phyloP scores from a whole-genome alignment of 2,888 invertebrate species.

The Cheilosia urbana region DNA sequence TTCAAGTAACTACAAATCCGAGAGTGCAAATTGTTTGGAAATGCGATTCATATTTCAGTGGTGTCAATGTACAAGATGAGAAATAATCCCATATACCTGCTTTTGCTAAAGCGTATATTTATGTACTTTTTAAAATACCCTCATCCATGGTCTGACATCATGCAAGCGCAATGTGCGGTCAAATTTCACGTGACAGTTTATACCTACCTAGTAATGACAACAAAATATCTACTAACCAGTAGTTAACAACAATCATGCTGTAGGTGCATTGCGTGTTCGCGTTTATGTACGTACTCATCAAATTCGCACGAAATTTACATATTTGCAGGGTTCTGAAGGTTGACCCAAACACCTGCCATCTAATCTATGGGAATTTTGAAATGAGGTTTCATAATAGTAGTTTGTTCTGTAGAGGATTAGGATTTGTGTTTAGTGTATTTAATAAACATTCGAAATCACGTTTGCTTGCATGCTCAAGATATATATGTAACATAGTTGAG shows the following conservation, averaged over 20 bases:
- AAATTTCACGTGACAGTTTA: slow-evolving; percentile 49
- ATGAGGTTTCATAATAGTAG: slow-evolving; percentile 2
- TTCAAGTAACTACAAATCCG: no score
- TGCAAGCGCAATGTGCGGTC: slow-evolving; percentile 13
- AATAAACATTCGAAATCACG: no score
- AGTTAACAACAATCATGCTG: slow-evolving; percentile 14
- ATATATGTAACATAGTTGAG: no score
- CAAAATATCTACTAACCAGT: slow-evolving; percentile 10
- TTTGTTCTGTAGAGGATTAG: neutral
- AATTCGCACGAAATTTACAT: slow-evolving; percentile 4
- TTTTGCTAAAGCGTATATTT: no score
- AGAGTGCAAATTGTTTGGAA: no score
- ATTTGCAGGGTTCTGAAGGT: slow-evolving; percentile 12
- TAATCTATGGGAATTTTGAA: slow-evolving; percentile 3
- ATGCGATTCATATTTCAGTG: no score
- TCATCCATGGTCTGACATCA: neutral
- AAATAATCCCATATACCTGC: no score
- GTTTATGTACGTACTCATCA: slow-evolving; percentile 15
- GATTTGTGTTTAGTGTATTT: neutral
- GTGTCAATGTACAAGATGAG: no score
- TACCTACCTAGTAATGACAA: slow-evolving; percentile 14
- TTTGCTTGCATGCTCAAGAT: no score
- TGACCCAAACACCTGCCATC: slow-evolving; percentile 1
- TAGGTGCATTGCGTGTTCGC: slow-evolving; percentile 29
- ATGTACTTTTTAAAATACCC: no score